A percentile compares a stretch with the other conserved stretches of the same genome.
Conservation (phyloP, 2,113 vertebrate species). For the Helogale parvula region DNA sequence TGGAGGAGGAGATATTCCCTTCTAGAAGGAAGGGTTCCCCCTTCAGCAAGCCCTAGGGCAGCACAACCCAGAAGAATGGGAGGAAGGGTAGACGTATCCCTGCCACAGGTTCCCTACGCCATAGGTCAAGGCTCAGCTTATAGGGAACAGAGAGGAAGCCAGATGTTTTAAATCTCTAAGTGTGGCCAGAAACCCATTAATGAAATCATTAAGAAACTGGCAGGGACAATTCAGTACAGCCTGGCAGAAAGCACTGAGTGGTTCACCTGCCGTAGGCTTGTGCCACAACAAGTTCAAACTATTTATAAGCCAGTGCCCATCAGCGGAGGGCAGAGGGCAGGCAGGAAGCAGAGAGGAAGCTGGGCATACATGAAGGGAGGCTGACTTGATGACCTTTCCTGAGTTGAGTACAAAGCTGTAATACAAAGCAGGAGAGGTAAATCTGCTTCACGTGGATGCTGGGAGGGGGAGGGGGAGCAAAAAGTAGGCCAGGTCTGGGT, state of each 20-base stretch:
- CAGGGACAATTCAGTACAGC: background rate
- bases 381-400: background rate
- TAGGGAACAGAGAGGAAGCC: background rate
- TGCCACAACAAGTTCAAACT: background rate
- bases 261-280: background rate
- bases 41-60: background rate
- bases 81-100: background rate
- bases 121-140: background rate
- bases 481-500: background rate
- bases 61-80: background rate
- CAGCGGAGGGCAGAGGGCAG: background rate
- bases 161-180: background rate
- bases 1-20: background rate
- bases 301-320: background rate
- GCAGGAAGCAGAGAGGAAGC: no score
- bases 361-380: fast-evolving
- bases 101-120: background rate
- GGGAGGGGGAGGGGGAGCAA: background rate
- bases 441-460: background rate
- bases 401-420: background rate
- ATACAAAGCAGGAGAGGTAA: background rate
- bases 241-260: background rate
- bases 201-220: background rate
- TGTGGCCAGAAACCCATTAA: background rate
- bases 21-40: background rate